Evolutionary conservation across 2,797 vertebrate species (phyloP).

Genomic region (Antennarius maculatus): DNA sequence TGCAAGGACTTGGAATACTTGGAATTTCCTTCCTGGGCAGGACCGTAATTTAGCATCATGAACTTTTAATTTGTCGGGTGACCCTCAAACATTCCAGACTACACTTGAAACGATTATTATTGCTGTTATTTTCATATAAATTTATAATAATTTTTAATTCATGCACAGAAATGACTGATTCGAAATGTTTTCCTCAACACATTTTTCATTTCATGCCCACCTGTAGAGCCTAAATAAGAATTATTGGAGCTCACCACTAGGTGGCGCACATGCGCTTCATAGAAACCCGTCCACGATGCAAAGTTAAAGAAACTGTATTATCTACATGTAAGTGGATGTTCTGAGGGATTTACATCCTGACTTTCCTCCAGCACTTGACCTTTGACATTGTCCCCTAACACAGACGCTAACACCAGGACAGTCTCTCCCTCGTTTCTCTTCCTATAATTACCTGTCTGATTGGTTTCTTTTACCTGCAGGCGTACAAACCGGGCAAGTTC

Average conservation of each 20-base stretch:
- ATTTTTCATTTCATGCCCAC: too few species aligned
- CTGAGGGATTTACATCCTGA: conserved; percentile 34
- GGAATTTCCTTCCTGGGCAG: background rate
- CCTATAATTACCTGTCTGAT: conserved; percentile 67
- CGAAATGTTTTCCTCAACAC: too few species aligned
- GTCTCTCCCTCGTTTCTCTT: conserved; percentile 30
- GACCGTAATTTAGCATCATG: too few species aligned
- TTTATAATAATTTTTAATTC: too few species aligned
- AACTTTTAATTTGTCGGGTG: background rate
- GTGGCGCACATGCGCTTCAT: conserved; percentile 48
- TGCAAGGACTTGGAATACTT: conserved; percentile 1
- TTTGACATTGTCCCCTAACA: conserved; percentile 32
- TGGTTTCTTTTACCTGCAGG: conserved; percentile 65
- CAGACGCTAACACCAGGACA: conserved; percentile 33
- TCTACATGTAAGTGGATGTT: conserved; percentile 10
- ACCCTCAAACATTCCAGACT: too few species aligned
- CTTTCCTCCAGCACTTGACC: conserved; percentile 20
- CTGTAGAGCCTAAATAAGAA: background rate
- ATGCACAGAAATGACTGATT: too few species aligned
- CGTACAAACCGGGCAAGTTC: conserved; percentile 48
- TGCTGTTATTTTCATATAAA: too few species aligned
- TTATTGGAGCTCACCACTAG: conserved; percentile 44
- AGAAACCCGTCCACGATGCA: background rate
- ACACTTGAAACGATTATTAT: too few species aligned
- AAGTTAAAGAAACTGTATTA: background rate